A percentile compares a stretch with the other conserved stretches of the same genome.
Evolutionary conservation across 2,797 vertebrate species (phyloP).

Genomic region (Betta splendens): DNA sequence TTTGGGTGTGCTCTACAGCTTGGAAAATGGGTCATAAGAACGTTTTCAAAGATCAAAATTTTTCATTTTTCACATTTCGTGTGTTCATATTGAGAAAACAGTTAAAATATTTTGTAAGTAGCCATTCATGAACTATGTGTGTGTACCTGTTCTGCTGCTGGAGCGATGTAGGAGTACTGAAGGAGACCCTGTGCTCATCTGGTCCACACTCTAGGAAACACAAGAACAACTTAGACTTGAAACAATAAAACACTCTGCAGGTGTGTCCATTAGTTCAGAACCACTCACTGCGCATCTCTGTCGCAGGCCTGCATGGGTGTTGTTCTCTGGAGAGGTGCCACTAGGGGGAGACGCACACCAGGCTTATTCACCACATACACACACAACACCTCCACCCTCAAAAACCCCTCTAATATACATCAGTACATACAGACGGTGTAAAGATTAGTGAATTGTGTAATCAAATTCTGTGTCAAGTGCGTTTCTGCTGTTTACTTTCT

Average conservation of each 20-base stretch:
- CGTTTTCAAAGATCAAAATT: no score
- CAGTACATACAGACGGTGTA: neutral
- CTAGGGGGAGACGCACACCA: conserved; percentile 76
- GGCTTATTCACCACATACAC: neutral
- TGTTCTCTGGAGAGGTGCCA: conserved; percentile 73
- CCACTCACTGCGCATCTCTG: conserved; percentile 77
- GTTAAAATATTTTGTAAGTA: no score
- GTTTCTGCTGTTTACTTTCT: neutral
- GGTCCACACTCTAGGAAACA: conserved; percentile 75
- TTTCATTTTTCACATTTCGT: no score
- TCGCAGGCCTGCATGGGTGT: conserved; percentile 52
- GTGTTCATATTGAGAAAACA: no score
- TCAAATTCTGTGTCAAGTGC: neutral
- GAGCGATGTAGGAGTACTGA: conserved; percentile 60
- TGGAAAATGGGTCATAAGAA: no score
- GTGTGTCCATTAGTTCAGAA: neutral
- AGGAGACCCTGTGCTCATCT: conserved; percentile 44
- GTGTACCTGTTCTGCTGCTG: conserved; percentile 72
- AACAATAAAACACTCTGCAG: neutral
- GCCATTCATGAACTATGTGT: no score
- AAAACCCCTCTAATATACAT: neutral
- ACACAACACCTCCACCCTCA: neutral
- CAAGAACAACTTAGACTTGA: neutral
- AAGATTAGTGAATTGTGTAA: neutral
- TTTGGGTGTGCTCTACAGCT: no score